Base-by-base conservation (phyloP, 2,113 vertebrate genomes). In the Syngnathus floridae region DNA sequence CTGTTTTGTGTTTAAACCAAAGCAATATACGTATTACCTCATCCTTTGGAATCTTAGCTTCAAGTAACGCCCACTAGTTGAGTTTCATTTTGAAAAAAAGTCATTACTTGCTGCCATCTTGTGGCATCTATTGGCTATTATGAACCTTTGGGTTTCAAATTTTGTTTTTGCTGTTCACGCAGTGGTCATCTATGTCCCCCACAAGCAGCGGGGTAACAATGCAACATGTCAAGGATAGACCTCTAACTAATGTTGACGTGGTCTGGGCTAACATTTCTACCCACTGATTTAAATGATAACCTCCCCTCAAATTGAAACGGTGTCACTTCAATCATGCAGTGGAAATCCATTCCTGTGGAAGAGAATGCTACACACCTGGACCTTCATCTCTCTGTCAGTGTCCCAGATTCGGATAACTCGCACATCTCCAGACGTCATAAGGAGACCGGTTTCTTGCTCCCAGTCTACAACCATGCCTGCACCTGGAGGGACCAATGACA, bases 391-490 rank as follows among this genome's bases (percentile, higher is more conserved):
- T 2, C 95, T 82, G 49, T 98, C 96, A 0, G 95, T 96, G 91
- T 98, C 96, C 97, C 97, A 99, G 91, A 98, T 92, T 21, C 96
- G 89, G 82, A 99, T 92, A 36, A 98, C 92, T 54, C 97, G 88
- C 37, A 98, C 97, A 0, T 98, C 97, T 62, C 96, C 97, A 0
- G 97, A 98, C 0, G 95, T 96, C 94, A 99, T 94, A 46, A 99
- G 93, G 0, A 98, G 93, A 2, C 97, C 95, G 0, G 95, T 96
- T 70, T 98, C 95, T 86, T 98, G 97, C 70, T 98, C 97, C 97
- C 97, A 98, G 90, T 98, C 95, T 41, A 98, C 95, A 3, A 98
- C 95, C 95, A 98, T 98, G 4, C 97, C 96, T 0, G 95, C 95
- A 76, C 96, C 96, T 98, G 68, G 1, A 64, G 37, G 64, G 72